Percentiles rank a stretch among this genome's conserved stretches.
phyloP scores from a whole-genome alignment of 2,888 invertebrate species.

The Callimorpha dominula region DNA sequence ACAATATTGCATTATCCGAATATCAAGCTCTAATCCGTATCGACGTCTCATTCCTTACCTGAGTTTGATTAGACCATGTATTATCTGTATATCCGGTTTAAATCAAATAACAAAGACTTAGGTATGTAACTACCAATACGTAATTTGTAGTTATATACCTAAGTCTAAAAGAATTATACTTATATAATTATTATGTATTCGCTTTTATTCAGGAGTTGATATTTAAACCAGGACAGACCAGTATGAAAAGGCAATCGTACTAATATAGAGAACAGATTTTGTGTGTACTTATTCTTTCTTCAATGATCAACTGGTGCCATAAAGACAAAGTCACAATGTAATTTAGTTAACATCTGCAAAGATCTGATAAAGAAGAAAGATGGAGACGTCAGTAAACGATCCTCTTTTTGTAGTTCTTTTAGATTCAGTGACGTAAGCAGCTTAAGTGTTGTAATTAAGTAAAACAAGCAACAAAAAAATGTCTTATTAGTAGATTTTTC shows the following conservation, averaged over 20 bases:
- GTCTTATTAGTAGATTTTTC: slow-evolving; percentile 2
- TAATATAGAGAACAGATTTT: background rate
- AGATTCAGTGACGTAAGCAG: background rate
- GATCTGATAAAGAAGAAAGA: background rate
- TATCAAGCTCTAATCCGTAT: background rate
- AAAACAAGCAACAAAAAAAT: background rate
- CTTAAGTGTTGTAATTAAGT: background rate
- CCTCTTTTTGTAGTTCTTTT: background rate
- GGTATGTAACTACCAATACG: no score
- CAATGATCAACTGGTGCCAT: background rate
- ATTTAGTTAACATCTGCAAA: background rate
- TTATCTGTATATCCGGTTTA: no score
- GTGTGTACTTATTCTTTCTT: background rate
- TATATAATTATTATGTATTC: background rate
- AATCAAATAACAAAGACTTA: no score
- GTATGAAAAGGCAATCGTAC: background rate
- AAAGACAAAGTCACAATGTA: background rate
- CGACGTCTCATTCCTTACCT: background rate
- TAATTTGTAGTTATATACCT: no score
- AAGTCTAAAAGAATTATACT: background rate
- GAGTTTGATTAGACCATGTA: background rate
- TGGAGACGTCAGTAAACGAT: background rate
- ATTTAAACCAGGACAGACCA: no score
- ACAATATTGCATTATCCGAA: background rate
- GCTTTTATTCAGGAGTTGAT: no score